phyloP scores from a whole-genome alignment of 2,888 invertebrate species.

The Ecliptopera silaceata region DNA sequence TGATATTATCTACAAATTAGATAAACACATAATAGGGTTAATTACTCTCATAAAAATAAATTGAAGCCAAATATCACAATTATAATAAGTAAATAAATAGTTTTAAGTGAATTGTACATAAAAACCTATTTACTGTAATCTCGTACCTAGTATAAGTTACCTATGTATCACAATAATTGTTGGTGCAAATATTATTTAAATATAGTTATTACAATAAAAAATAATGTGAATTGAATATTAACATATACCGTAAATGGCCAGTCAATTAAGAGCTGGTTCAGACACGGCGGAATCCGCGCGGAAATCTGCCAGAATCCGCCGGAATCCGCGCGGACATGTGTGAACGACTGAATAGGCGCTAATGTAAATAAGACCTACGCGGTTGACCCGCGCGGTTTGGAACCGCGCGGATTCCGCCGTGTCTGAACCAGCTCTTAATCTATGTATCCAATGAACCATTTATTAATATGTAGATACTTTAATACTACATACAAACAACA shows the following conservation, averaged over 20 bases:
- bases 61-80: conserved; percentile 78
- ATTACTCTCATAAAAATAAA: conserved; percentile 51
- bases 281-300: too few species aligned
- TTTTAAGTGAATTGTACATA: conserved; percentile 47
- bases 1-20: background rate
- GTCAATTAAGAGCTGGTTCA: background rate
- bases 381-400: too few species aligned
- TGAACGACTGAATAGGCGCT: background rate
- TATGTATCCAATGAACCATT: too few species aligned
- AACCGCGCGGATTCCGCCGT: too few species aligned
- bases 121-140: conserved; percentile 60
- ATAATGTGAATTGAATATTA: background rate
- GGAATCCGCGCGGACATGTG: too few species aligned
- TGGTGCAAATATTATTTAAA: background rate
- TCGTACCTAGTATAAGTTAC: conserved; percentile 70
- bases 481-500: too few species aligned
- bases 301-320: too few species aligned
- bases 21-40: conserved; percentile 47
- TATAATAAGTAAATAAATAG: conserved; percentile 65
- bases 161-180: conserved; percentile 62
- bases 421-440: too few species aligned
- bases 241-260: background rate
- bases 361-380: background rate
- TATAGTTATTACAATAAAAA: background rate
- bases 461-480: too few species aligned